Conservation (phyloP, 2,888 invertebrate genomes). For the Torymus texanus region DNA sequence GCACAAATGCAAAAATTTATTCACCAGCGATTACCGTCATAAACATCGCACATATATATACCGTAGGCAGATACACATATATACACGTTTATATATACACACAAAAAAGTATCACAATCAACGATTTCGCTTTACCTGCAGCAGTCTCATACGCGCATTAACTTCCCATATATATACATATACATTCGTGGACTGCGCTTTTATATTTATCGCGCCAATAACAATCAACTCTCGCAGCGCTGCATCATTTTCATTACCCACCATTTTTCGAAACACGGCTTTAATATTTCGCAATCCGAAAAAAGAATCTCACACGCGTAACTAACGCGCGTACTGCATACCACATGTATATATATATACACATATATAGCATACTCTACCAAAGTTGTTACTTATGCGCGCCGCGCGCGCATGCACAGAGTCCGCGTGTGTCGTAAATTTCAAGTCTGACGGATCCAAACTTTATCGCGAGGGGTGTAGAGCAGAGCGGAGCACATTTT, state of each 20-base stretch:
- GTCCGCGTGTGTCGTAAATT: conserved; percentile 51
- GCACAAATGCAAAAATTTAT: too few species aligned
- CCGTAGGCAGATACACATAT: not conserved
- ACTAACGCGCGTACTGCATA: conserved; percentile 45
- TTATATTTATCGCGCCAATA: conserved; percentile 32
- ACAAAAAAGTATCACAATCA: not conserved
- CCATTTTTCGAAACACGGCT: conserved; percentile 28
- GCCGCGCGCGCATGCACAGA: not conserved
- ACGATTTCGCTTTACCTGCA: conserved; percentile 11
- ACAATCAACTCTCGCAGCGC: conserved; percentile 14
- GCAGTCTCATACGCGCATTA: not conserved
- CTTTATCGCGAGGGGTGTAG: conserved; percentile 47
- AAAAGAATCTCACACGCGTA: conserved; percentile 25
- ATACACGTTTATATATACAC: not conserved
- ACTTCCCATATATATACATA: not conserved
- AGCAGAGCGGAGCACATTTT: conserved; percentile 20
- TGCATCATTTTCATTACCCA: conserved; percentile 27
- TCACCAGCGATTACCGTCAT: too few species aligned
- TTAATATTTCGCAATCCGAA: conserved; percentile 25
- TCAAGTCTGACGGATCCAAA: conserved; percentile 55
- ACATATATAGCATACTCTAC: not conserved
- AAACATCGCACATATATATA: too few species aligned
- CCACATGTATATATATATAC: conserved; percentile 2
- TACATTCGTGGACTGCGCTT: not conserved
- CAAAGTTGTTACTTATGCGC: conserved; percentile 55